Conservation (phyloP, 2,797 vertebrate genomes). For the Heterohyrax brucei region DNA sequence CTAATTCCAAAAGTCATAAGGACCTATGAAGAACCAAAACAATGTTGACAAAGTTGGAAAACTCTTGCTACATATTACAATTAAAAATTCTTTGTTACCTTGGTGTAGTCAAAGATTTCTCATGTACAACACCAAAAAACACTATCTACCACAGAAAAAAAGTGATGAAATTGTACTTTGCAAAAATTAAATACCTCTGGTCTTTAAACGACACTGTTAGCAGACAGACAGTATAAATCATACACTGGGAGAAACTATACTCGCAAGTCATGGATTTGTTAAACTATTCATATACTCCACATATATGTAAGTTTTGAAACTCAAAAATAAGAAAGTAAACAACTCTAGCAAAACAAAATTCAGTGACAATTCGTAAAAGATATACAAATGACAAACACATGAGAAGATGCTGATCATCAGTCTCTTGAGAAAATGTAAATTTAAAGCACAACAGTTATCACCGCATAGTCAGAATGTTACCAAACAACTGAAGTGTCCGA, state of each 20-base stretch:
- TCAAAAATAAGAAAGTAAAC: not conserved
- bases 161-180: not conserved
- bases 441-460: not conserved
- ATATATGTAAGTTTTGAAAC: not conserved
- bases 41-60: conserved; percentile 6
- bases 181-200: conserved; percentile 26
- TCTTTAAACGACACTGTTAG: not conserved
- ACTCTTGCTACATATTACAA: not conserved
- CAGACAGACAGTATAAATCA: conserved; percentile 2
- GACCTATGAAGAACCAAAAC: conserved; percentile 24
- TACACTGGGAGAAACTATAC: not conserved
- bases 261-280: not conserved
- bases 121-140: not conserved
- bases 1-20: not conserved
- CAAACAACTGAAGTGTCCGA: no score
- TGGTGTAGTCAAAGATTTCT: not conserved
- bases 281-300: not conserved
- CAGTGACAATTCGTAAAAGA: not conserved
- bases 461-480: not conserved
- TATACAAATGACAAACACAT: not conserved
- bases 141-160: not conserved
- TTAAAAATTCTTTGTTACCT: not conserved
- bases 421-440: not conserved
- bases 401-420: conserved; percentile 30
- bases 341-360: not conserved